A percentile compares a stretch with the other conserved stretches of the same genome.
phyloP scores from a whole-genome alignment of 2,113 vertebrate genomes.

The Lagopus leucura region DNA sequence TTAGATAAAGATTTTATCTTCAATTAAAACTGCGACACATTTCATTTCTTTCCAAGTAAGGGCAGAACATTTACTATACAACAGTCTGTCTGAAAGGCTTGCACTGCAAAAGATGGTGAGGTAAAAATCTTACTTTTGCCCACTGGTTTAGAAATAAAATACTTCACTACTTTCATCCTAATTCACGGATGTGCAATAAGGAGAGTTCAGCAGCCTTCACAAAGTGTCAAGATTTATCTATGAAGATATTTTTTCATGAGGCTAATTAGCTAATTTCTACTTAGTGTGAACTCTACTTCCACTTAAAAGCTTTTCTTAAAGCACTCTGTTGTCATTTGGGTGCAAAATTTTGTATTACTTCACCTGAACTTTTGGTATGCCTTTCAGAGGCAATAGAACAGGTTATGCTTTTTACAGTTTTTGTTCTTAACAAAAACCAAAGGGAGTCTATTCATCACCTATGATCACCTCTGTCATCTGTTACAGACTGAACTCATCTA shows the following conservation, averaged over 20 bases:
- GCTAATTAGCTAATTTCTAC: neutral
- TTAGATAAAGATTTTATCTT: neutral
- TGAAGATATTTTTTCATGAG: neutral
- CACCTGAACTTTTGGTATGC: neutral
- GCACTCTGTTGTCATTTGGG: neutral
- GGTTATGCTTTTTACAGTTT: neutral
- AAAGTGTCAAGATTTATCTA: neutral
- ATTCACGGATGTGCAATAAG: neutral
- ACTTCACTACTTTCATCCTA: neutral
- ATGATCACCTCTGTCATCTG: neutral
- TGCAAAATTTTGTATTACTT: neutral
- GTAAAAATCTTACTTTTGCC: neutral
- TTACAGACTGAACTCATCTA: neutral
- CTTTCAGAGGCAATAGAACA: neutral
- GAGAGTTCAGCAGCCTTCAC: neutral
- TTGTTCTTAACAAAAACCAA: neutral
- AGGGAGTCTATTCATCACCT: neutral
- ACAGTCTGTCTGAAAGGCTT: neutral
- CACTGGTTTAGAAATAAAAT: neutral
- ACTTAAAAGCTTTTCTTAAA: neutral
- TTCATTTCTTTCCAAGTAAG: neutral
- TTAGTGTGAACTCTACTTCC: neutral
- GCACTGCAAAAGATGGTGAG: neutral
- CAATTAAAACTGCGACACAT: neutral
- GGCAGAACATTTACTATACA: neutral